Base-by-base conservation (phyloP, 2,113 vertebrate species). In the Megaceryle torquata region DNA sequence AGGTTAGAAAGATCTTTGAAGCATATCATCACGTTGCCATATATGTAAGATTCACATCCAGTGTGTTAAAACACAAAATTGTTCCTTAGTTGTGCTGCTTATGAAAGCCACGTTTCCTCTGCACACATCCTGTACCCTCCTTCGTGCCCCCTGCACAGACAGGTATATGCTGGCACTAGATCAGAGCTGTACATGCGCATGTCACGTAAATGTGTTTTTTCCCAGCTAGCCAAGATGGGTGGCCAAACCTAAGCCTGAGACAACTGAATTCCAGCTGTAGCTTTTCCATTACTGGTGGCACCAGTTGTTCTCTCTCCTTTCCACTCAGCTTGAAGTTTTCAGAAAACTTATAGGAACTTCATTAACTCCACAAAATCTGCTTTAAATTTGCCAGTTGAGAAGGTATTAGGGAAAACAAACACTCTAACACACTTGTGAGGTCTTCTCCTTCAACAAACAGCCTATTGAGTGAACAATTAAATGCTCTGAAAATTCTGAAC, bases 401-500 rank as follows among this genome's bases (percentile, higher is more conserved):
- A 93, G 61, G 57, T 91, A 69, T 70, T 53, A 80, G 19, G 79
- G 59, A 65, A 96, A 94, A 57, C 57, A 89, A 91, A 88, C 59
- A 81, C 51, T 24, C 50, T 18, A 63, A 64, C 20, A 35, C 5
- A 29, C 33, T 89, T 71, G 88, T 83, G 18, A 97, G 79, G 82
- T 87, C 94, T 95, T 93, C 91, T 93, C 89, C 96, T 96, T 97
- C 96, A 96, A 88, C 94, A 96, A 95, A 96, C 46, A 91, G 88
- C 75, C 92, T 96, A 94, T 10, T 94, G 94, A 97, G 83, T 53
- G 90, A 97, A 96, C 88, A 97, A 97, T 91, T 79, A 65, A 96
- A 97, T 9, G 18, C 86, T 87, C 84, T 86, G 88, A 96, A 92
- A 92, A 95, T 94, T 92, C 93, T 85, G 65, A 96, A 93, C 83